These are phyloP conservation scores for Sericinus montela DNA, from an alignment of 2,888 invertebrate species.

Conservation along the genomic window DNA sequence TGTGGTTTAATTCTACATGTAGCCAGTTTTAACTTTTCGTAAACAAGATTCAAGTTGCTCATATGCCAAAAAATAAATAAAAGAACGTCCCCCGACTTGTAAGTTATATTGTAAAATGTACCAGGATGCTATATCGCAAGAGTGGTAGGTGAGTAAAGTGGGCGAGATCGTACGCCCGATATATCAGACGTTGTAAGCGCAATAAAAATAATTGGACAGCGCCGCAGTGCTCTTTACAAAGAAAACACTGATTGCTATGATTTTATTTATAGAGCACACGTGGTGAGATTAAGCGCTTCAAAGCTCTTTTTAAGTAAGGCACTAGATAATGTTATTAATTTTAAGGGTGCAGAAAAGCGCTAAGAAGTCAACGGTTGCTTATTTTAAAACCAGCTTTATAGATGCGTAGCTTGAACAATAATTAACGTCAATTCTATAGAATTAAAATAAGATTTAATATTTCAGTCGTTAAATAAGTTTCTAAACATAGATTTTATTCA, in stretches of 20 bases:
- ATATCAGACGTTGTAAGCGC: slow-evolving; percentile 19
- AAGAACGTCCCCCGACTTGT: slow-evolving; percentile 38
- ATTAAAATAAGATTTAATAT: too few relatives aligned
- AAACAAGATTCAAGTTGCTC: too few relatives aligned
- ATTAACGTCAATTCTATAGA: too few relatives aligned
- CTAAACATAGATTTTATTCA: too few relatives aligned
- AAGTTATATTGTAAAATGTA: slow-evolving; percentile 63
- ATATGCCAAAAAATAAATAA: background rate
- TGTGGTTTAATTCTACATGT: too few relatives aligned
- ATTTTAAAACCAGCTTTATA: too few relatives aligned
- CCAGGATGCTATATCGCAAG: slow-evolving; percentile 47
- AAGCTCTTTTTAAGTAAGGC: slow-evolving; percentile 25
- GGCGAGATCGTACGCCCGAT: slow-evolving; percentile 22
- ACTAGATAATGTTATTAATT: too few relatives aligned
- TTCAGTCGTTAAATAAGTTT: too few relatives aligned
- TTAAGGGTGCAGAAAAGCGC: too few relatives aligned
- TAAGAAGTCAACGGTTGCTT: too few relatives aligned
- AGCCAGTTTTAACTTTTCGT: too few relatives aligned
- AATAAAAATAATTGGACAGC: slow-evolving; percentile 38
- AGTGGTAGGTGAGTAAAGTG: slow-evolving; percentile 28
- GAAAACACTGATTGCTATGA: slow-evolving; percentile 30
- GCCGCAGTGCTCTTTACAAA: slow-evolving; percentile 38
- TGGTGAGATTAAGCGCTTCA: slow-evolving; percentile 34
- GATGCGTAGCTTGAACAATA: too few relatives aligned
- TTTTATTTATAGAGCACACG: slow-evolving; percentile 39